Conservation (phyloP, 2,797 vertebrate genomes). For the Geotria australis region DNA sequence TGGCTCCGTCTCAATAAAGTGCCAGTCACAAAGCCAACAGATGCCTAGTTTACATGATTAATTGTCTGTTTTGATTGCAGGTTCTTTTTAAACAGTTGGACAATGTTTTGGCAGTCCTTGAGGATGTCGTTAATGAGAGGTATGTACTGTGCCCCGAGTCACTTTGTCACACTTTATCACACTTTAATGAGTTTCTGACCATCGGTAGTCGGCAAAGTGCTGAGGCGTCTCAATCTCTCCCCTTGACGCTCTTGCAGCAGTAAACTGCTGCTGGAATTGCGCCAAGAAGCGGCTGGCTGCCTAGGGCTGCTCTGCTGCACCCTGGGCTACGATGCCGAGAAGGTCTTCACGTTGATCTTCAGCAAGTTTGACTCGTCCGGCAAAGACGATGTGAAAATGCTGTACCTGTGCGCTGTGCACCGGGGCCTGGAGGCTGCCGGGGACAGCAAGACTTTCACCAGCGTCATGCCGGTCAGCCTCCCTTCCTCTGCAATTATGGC, state of each 20-base stretch:
- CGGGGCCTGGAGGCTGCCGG: conserved; percentile 70
- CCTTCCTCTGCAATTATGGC: background rate
- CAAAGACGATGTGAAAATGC: conserved; percentile 83
- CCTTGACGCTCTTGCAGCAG: conserved; percentile 24
- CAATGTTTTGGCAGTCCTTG: conserved; percentile 69
- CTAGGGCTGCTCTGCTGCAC: conserved; percentile 70
- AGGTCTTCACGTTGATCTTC: conserved; percentile 98
- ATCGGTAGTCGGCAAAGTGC: background rate
- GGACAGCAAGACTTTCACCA: conserved; percentile 89
- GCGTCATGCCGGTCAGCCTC: conserved; percentile 62
- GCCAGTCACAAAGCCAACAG: background rate
- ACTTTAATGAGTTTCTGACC: background rate
- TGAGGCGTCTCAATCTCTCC: background rate
- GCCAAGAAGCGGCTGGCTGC: conserved; percentile 72
- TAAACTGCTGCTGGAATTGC: conserved; percentile 81
- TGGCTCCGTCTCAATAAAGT: background rate
- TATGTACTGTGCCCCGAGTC: conserved; percentile 9
- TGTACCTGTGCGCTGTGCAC: conserved; percentile 69
- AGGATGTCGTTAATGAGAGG: conserved; percentile 94
- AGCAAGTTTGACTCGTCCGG: conserved; percentile 53
- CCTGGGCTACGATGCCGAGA: conserved; percentile 82
- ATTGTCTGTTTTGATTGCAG: conserved; percentile 10
- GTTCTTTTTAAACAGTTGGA: conserved; percentile 91
- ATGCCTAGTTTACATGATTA: conserved; percentile 1
- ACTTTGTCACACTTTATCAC: background rate